A percentile compares a stretch with the other conserved stretches of the same genome.
Conservation (phyloP, 1,140 invertebrate genomes). For the Macrostomum lignano region DNA sequence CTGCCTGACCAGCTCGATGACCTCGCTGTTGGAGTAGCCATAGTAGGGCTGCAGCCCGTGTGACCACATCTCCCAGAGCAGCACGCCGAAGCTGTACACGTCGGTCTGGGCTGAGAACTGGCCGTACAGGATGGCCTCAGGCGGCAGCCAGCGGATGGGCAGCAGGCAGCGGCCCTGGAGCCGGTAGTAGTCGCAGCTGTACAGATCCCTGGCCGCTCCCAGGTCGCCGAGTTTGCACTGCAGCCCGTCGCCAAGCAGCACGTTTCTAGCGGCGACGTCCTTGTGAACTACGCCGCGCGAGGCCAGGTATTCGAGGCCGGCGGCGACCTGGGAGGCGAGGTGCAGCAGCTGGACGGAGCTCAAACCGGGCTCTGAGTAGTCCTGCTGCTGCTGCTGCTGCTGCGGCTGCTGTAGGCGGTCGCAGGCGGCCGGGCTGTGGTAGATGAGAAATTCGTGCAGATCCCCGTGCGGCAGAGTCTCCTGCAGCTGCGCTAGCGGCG, state of each 20-base stretch:
- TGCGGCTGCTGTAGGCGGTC: too few species aligned
- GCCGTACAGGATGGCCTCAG: conserved; percentile 87
- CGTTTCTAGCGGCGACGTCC: conserved; percentile 78
- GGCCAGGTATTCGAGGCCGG: conserved; percentile 78
- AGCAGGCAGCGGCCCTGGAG: conserved; percentile 68
- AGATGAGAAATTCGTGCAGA: too few species aligned
- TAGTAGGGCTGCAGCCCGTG: conserved; percentile 95
- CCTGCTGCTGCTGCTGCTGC: too few species aligned
- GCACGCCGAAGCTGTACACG: conserved; percentile 93
- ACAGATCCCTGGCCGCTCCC: conserved; percentile 77
- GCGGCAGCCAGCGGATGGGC: conserved; percentile 91
- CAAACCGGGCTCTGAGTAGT: conserved; percentile 34
- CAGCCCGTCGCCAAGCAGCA: conserved; percentile 77
- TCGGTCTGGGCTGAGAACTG: conserved; percentile 93
- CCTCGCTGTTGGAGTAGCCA: conserved; percentile 90
- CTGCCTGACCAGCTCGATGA: not conserved
- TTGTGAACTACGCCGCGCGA: conserved; percentile 11
- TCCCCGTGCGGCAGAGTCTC: too few species aligned
- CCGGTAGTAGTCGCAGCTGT: conserved; percentile 41
- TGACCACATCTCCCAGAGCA: conserved; percentile 97
- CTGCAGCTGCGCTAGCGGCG: too few species aligned
- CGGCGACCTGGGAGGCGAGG: conserved; percentile 62
- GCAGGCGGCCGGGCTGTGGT: too few species aligned
- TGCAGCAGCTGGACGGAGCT: conserved; percentile 31
- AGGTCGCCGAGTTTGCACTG: conserved; percentile 99